phyloP scores from a whole-genome alignment of 1,140 invertebrate genomes.

The Ceratoteleas bidentatus region DNA sequence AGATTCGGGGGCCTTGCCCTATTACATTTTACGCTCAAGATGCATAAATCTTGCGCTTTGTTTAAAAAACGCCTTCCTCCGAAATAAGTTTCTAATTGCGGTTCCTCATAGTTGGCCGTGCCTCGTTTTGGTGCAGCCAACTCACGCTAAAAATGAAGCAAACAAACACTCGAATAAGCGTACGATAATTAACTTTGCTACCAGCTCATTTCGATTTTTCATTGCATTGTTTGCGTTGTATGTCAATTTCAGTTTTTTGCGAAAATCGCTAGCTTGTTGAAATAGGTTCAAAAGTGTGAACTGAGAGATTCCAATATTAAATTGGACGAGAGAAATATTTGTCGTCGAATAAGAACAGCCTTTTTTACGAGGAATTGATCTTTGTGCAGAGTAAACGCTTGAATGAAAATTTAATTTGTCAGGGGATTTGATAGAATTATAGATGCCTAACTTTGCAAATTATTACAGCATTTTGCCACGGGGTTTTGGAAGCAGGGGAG shows the following conservation, averaged over 20 bases:
- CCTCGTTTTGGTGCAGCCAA: conserved; percentile 41
- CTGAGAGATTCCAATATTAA: too few species aligned
- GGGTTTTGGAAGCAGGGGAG: too few species aligned
- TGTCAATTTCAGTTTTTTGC: background rate
- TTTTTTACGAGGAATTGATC: too few species aligned
- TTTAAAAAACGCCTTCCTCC: conserved; percentile 48
- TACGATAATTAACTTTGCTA: conserved; percentile 58
- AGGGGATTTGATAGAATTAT: too few species aligned
- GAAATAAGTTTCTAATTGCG: conserved; percentile 59
- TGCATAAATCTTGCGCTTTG: conserved; percentile 58
- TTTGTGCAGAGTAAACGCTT: too few species aligned
- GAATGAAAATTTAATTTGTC: too few species aligned
- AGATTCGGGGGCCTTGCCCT: conserved; percentile 53
- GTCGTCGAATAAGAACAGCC: too few species aligned
- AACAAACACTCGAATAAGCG: conserved; percentile 57
- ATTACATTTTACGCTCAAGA: conserved; percentile 53
- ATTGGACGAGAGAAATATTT: too few species aligned
- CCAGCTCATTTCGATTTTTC: conserved; percentile 27
- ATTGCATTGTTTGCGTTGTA: conserved; percentile 34
- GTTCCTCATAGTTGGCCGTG: conserved; percentile 50
- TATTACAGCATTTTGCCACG: too few species aligned
- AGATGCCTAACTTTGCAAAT: too few species aligned
- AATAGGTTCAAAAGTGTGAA: background rate
- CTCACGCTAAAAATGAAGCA: conserved; percentile 49
- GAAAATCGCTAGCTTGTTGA: background rate